Base-by-base conservation (phyloP, 2,888 invertebrate species). In the Tipula confusa region DNA sequence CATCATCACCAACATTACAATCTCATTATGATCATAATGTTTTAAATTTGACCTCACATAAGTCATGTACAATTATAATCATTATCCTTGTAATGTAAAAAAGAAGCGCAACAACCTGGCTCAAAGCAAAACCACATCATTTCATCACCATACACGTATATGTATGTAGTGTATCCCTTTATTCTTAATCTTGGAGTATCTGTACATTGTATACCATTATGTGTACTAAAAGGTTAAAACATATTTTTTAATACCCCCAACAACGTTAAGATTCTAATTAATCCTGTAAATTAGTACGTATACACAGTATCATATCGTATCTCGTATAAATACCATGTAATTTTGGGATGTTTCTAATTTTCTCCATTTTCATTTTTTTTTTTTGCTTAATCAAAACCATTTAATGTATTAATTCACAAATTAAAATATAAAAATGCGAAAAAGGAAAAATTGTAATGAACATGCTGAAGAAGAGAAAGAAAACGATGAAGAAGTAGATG, bases 221-320 rank as follows among this genome's bases (percentile, higher is more conserved):
- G 33, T 64, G 24, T 64, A 64, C 64, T n/a, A 64, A 64, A 64
- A 64, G 64, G 64, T 64, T 64, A 64, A 24, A 64, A 64, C 64
- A 64, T 64, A 64, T 64, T 64, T 64, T 43, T 64, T 64, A 64
- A 64, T 64, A 64, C 64, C 64, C 64, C 64, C 24, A 64, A 9
- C 64, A 64, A 64, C 64, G 64, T 64, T 64, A 64, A 64, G 64
- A 64, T 64, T 24, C 64, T 64, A 64, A 64, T 64, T 64, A 64
- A 64, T 64, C 64, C 64, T 64, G 64, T 64, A 64, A 64, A 64
- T n/a, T n/a, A n/a, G n/a, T 64, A 64, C 64, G 64, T 64, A 64
- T n/a, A n/a, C 11, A 64, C 64, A 24, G 9, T 64, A 64, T 9
- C 24, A 11, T 64, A 64, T 64, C 64, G 64, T 64, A 64, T 64